A percentile compares a stretch with the other conserved stretches of the same genome.
These are phyloP conservation scores for Tinamus guttatus DNA, from an alignment of 2,113 vertebrate species.

Conservation along the genomic window DNA sequence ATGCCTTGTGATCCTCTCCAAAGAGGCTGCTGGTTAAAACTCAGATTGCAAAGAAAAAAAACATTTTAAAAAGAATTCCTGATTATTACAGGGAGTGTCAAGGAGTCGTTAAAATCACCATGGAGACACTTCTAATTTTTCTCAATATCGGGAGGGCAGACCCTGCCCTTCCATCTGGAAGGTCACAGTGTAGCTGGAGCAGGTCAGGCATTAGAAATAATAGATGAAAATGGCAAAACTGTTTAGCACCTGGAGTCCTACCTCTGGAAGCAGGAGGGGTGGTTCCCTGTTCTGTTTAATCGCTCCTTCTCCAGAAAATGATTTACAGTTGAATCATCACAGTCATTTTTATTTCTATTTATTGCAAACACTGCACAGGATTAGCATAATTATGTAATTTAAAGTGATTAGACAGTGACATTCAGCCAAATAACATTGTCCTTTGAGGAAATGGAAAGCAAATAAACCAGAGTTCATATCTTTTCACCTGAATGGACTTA, in stretches of 20 bases:
- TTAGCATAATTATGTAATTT: constrained; percentile 13
- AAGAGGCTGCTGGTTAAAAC: neutral
- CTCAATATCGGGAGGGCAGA: neutral
- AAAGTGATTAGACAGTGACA: constrained; percentile 20
- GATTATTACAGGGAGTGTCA: neutral
- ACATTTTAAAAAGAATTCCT: neutral
- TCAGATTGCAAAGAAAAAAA: neutral
- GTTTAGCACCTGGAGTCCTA: neutral
- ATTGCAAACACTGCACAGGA: neutral
- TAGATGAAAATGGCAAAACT: neutral
- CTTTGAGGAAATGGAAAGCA: constrained; percentile 13
- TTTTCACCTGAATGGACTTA: constrained; percentile 23
- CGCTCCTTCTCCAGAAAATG: neutral
- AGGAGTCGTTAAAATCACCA: neutral
- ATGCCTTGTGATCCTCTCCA: neutral
- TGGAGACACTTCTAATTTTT: neutral
- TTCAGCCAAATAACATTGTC: constrained; percentile 24
- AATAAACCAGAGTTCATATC: constrained; percentile 11
- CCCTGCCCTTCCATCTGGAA: neutral
- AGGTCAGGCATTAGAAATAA: neutral
- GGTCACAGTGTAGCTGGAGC: neutral
- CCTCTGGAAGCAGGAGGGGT: neutral
- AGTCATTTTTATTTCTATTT: neutral
- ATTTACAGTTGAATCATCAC: neutral
- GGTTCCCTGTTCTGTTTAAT: neutral